phyloP scores from a whole-genome alignment of 2,888 invertebrate species.

The Sinelater perroti region DNA sequence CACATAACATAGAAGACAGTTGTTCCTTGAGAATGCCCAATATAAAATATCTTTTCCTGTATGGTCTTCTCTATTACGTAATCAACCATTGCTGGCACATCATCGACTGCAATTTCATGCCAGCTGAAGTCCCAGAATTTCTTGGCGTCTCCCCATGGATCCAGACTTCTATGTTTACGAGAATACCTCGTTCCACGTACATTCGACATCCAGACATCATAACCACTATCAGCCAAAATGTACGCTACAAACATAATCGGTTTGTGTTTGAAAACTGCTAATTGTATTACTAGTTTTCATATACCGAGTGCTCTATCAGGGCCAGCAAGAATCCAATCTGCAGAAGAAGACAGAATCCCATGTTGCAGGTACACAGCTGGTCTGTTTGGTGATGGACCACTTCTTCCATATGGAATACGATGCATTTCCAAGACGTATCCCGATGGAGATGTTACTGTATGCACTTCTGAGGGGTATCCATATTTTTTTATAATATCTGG shows the following conservation, averaged over 20 bases:
- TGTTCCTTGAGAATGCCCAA: slow-evolving; percentile 85
- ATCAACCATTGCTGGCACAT: slow-evolving; percentile 85
- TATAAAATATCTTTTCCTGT: slow-evolving; percentile 71
- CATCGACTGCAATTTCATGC: slow-evolving; percentile 82
- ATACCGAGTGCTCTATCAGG: slow-evolving; percentile 39
- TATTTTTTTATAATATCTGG: slow-evolving; percentile 57
- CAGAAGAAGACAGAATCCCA: slow-evolving; percentile 64
- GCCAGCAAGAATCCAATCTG: slow-evolving; percentile 66
- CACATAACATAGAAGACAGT: slow-evolving; percentile 74
- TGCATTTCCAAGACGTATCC: slow-evolving; percentile 67
- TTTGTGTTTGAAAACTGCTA: not conserved
- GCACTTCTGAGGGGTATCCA: slow-evolving; percentile 60
- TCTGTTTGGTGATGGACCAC: slow-evolving; percentile 40
- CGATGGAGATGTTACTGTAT: slow-evolving; percentile 63
- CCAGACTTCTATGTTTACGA: slow-evolving; percentile 59
- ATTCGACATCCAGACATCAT: slow-evolving; percentile 68
- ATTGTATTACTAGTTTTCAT: not conserved
- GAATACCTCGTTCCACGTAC: slow-evolving; percentile 68
- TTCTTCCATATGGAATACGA: slow-evolving; percentile 62
- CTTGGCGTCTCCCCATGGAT: slow-evolving; percentile 36
- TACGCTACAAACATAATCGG: slow-evolving; percentile 55
- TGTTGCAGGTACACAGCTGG: slow-evolving; percentile 63
- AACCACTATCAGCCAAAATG: slow-evolving; percentile 60
- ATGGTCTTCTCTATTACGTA: slow-evolving; percentile 69
- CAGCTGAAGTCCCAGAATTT: slow-evolving; percentile 67